Percentiles rank a stretch among this genome's conserved stretches.
Evolutionary conservation across 2,797 vertebrate species (phyloP).

Genomic region (Lepilemur ruficaudatus): DNA sequence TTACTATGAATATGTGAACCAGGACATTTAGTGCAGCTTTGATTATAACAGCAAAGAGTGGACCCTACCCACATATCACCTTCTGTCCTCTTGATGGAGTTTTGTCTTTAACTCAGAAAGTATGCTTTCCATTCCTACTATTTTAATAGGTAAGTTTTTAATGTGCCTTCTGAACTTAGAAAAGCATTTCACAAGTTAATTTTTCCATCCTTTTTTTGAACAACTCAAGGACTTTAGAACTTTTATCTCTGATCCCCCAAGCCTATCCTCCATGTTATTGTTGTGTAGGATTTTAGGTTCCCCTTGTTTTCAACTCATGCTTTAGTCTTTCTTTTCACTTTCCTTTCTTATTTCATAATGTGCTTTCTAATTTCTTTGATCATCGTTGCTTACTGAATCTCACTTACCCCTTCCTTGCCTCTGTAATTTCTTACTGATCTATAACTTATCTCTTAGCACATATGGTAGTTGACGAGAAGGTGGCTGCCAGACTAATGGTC

Average conservation of each 20-base stretch:
- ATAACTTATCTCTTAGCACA: neutral
- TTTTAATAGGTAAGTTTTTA: conserved; percentile 10
- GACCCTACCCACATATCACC: neutral
- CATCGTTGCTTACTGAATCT: neutral
- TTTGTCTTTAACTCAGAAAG: neutral
- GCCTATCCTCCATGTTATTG: neutral
- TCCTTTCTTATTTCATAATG: neutral
- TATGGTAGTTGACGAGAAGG: neutral
- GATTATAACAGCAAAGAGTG: neutral
- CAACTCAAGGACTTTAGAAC: neutral
- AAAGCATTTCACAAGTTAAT: neutral
- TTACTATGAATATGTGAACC: neutral
- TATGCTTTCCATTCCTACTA: neutral
- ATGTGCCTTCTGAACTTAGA: neutral
- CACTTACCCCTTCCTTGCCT: neutral
- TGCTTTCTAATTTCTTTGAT: neutral
- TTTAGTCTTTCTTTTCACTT: neutral
- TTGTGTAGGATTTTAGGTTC: neutral
- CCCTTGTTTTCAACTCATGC: neutral
- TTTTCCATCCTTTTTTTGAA: neutral
- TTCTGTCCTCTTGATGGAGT: neutral
- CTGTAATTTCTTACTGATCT: neutral
- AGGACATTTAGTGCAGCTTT: neutral
- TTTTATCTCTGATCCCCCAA: neutral
- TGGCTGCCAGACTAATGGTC: neutral